These are phyloP conservation scores for Pollachius pollachius DNA, from an alignment of 2,113 vertebrate species.

Conservation along the genomic window DNA sequence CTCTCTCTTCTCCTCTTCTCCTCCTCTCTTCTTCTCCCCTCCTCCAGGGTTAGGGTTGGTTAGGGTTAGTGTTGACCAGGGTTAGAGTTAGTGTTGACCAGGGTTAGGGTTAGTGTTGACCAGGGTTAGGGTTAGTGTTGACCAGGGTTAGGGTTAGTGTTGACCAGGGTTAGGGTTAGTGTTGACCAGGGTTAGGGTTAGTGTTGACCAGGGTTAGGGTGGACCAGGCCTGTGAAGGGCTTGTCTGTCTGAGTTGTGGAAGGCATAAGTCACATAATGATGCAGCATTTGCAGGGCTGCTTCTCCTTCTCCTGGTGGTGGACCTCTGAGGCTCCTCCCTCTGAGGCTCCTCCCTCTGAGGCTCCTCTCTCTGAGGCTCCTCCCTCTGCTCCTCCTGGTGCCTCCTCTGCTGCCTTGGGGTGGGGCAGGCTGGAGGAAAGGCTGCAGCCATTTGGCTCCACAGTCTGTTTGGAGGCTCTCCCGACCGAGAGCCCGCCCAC, in stretches of 20 bases:
- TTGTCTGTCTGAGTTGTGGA: neutral
- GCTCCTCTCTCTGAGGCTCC: constrained; percentile 50
- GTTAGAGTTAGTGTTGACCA: too few species aligned
- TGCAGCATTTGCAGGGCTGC: constrained; percentile 91
- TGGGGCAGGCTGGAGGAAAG: neutral
- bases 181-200: too few species aligned
- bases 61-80: too few species aligned
- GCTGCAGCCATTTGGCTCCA: too few species aligned
- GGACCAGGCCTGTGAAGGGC: too few species aligned
- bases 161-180: too few species aligned
- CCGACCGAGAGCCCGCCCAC: constrained; percentile 44
- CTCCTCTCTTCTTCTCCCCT: neutral
- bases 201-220: too few species aligned
- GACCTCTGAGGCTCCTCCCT: constrained; percentile 64
- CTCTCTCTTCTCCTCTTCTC: too few species aligned
- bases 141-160: too few species aligned
- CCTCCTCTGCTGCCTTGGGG: neutral
- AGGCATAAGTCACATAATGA: constrained; percentile 82
- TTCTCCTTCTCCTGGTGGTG: constrained; percentile 74
- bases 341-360: constrained; percentile 50
- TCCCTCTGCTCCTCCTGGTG: constrained; percentile 35
- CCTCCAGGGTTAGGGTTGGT: too few species aligned
- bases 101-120: too few species aligned
- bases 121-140: too few species aligned
- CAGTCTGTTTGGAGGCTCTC: neutral